Conservation (phyloP, 2,888 invertebrate genomes). For the Macrosiphum euphorbiae region DNA sequence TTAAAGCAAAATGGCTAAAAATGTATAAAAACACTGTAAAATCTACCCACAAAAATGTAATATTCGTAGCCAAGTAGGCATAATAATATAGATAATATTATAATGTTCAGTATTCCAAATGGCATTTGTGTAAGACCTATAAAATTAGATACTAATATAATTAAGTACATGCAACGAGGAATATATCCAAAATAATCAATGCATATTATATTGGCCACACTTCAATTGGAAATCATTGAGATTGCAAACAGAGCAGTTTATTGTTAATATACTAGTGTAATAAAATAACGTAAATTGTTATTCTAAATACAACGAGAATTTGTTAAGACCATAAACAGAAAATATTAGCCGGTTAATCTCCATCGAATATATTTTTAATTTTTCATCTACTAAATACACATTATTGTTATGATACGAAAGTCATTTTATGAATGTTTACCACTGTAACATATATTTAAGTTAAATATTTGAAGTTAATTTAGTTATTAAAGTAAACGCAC, state of each 20-base stretch:
- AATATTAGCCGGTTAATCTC: not conserved
- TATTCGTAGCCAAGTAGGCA: not conserved
- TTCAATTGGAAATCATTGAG: conserved; percentile 25
- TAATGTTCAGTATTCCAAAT: not conserved
- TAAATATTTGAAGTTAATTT: not conserved
- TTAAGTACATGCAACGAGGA: not conserved
- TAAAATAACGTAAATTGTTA: not conserved
- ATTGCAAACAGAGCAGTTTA: conserved; percentile 32
- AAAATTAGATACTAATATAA: conserved; percentile 10
- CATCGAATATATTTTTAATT: not conserved
- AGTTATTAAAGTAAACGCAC: not conserved
- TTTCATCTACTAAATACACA: not conserved
- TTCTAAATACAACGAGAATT: not conserved
- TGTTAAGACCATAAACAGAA: not conserved
- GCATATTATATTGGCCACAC: conserved; percentile 4
- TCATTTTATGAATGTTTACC: not conserved
- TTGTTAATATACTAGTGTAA: not conserved
- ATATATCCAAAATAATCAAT: conserved; percentile 25
- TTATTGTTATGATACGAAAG: not conserved
- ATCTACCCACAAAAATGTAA: not conserved
- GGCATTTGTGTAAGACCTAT: not conserved
- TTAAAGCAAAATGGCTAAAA: not conserved
- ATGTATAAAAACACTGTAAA: not conserved
- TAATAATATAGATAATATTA: not conserved
- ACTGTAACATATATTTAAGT: not conserved